Conservation (phyloP, 2,797 vertebrate genomes). For the Gouania willdenowi region DNA sequence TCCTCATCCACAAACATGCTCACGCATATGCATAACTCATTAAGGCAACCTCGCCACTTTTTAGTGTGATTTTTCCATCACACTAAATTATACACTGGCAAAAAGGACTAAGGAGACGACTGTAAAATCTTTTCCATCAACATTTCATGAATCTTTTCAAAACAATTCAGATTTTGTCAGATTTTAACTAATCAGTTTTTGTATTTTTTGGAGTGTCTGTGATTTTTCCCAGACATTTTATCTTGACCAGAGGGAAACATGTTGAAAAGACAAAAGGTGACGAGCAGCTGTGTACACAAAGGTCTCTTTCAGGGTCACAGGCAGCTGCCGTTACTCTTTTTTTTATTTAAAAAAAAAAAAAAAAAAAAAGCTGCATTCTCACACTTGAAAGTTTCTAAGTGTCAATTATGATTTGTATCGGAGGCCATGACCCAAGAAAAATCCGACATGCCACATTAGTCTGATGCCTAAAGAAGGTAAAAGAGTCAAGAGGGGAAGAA, state of each 20-base stretch:
- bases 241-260: constrained; percentile 28
- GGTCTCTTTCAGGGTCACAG: constrained; percentile 39
- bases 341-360: constrained; percentile 14
- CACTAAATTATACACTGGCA: neutral
- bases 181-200: too few species aligned
- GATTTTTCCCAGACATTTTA: constrained; percentile 29
- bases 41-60: neutral
- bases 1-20: neutral
- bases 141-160: neutral
- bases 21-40: neutral
- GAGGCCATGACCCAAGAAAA: constrained; percentile 45
- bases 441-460: constrained; percentile 44
- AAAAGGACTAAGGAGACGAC: neutral
- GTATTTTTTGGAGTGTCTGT: too few species aligned
- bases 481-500: constrained; percentile 7
- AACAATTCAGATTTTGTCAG: constrained; percentile 6
- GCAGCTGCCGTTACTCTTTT: constrained; percentile 26
- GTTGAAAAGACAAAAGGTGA: constrained; percentile 43
- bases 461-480: constrained; percentile 14
- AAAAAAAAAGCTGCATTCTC: constrained; percentile 25
- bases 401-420: constrained; percentile 56
- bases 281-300: constrained; percentile 57
- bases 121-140: neutral
- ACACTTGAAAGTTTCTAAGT: constrained; percentile 37
- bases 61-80: constrained; percentile 1